Evolutionary conservation across 2,797 vertebrate species (phyloP), one percentile per base, ranked within the genome.

Genomic region (Neopelma chrysocephalum): DNA sequence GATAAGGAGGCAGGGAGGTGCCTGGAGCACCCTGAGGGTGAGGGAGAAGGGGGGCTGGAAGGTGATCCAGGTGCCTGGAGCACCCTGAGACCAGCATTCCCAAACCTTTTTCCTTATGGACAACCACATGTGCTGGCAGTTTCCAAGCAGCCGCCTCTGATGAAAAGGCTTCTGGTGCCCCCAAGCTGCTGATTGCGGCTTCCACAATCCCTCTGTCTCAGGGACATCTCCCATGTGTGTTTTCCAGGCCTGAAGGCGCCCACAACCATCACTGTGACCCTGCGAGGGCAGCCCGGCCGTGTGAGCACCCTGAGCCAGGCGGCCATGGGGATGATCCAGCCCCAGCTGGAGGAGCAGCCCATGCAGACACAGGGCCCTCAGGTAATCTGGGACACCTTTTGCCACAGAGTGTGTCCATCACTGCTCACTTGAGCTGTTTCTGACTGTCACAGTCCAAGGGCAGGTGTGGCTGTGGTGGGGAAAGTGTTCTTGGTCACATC

Each of bases 191-290:
- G 62, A 34, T 15, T 0, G 1, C 16, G 72, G 12, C 34, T 15
- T 26, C 27, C 1, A 1, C 25, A 3, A 3, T 20, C 20, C 25
- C 40, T 1, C 1, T 26, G 42, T 27, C 82, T 94, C 66, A 87
- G 66, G 71, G 53, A 3, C 1, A 0, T 31, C 14, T 79, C 3
- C 0, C 32, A 47, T 0, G 0, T 1, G 12, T 32, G 27, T 71
- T 26, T 68, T 95, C 88, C 97, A 98, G 99, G 99, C 92, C 97
- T 99, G 95, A 99, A 99, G 97, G 98, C 98, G 22, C 99, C 99
- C 2, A 98, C 99, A 9, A 99, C 99, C 79, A 99, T 99, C 86
- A 99, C 99, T 2, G 98, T 99, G 98, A 99, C 99, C 0, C 98
- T 99, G 69, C 98, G 98, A 73, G 99, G 98, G 11, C 99, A 99